phyloP scores from a whole-genome alignment of 2,888 invertebrate genomes.

The Halictus ligatus region DNA sequence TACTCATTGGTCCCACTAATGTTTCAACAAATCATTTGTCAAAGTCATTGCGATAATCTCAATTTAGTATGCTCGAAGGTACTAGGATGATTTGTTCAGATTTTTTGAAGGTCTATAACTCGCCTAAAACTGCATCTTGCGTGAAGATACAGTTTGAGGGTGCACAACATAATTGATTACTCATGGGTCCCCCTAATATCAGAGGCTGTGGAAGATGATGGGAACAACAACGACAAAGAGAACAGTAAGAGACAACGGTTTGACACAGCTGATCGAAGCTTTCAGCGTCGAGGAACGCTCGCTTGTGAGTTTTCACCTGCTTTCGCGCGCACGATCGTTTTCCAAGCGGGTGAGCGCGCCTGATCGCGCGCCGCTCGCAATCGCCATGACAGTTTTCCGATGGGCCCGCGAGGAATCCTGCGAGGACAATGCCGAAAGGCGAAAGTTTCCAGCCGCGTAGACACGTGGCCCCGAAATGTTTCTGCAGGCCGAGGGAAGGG shows the following conservation, averaged over 20 bases:
- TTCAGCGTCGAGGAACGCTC: background rate
- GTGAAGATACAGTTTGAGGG: too few species aligned
- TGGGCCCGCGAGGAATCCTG: conserved; percentile 39
- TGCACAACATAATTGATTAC: too few species aligned
- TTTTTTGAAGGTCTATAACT: too few species aligned
- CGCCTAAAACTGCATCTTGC: too few species aligned
- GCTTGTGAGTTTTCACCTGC: conserved; percentile 18
- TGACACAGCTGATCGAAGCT: background rate
- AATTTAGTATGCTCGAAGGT: too few species aligned
- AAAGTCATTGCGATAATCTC: too few species aligned
- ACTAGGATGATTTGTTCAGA: too few species aligned
- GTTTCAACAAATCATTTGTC: too few species aligned
- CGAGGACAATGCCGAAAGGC: conserved; percentile 60
- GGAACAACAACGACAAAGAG: background rate
- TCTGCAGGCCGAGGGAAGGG: conserved; percentile 57
- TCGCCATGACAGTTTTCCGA: conserved; percentile 56
- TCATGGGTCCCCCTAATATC: too few species aligned
- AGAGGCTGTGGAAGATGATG: background rate
- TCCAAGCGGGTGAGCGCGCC: conserved; percentile 33
- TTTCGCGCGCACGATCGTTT: conserved; percentile 54
- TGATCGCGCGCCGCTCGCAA: conserved; percentile 43
- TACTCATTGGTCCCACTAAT: too few species aligned
- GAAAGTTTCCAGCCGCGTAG: conserved; percentile 56
- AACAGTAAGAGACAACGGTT: background rate
- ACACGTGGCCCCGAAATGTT: conserved; percentile 59